phyloP scores from a whole-genome alignment of 1,140 invertebrate genomes.

The Pachyrhynchus sulphureomaculatus region DNA sequence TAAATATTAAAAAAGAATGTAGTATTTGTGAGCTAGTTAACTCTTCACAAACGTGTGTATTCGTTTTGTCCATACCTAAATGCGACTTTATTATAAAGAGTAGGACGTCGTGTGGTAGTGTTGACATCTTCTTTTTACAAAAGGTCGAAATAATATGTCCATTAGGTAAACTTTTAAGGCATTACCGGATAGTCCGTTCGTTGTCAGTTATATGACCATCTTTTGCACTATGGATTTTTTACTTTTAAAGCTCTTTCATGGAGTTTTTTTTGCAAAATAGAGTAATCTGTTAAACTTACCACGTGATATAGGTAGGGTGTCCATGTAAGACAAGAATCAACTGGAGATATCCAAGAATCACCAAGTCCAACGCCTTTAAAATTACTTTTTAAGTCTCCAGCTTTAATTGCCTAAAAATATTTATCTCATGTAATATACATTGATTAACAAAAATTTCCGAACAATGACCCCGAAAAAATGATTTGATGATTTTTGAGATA shows the following conservation, averaged over 20 bases:
- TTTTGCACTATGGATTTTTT: no score
- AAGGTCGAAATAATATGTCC: no score
- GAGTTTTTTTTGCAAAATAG: no score
- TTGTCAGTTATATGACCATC: no score
- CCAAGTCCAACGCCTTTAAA: constrained; percentile 78
- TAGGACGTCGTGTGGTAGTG: not conserved
- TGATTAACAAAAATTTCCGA: constrained; percentile 25
- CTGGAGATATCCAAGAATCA: constrained; percentile 84
- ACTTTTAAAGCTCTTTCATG: no score
- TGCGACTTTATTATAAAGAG: not conserved
- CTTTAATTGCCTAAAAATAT: constrained; percentile 62
- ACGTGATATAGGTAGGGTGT: constrained; percentile 70
- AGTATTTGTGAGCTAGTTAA: not conserved
- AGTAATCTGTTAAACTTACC: constrained; percentile 59
- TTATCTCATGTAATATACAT: no score
- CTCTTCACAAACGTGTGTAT: not conserved
- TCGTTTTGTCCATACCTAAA: not conserved
- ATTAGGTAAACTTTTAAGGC: no score
- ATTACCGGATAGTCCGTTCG: no score
- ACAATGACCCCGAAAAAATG: not conserved
- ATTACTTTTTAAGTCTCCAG: constrained; percentile 66
- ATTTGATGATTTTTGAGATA: not conserved
- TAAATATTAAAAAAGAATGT: constrained; percentile 38
- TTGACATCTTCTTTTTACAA: not conserved
- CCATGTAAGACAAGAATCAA: constrained; percentile 80